Conservation (phyloP, 2,888 invertebrate genomes). For the Sinodicranocentrus sp. region DNA sequence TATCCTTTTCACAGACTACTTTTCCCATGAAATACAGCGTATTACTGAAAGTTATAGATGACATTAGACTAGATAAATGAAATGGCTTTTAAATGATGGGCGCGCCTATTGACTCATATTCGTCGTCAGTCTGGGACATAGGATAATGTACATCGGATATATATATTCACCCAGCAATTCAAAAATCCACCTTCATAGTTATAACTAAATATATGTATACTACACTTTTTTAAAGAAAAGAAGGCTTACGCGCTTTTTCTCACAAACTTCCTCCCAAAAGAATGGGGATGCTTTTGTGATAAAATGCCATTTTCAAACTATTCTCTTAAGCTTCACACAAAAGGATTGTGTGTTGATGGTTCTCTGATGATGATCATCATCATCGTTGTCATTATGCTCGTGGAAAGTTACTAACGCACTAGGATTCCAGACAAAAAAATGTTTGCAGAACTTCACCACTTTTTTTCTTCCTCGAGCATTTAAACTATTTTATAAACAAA, state of each 20-base stretch:
- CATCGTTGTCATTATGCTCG: conserved; percentile 17
- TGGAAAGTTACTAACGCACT: neutral
- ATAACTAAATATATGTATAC: no score
- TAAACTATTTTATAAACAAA: neutral
- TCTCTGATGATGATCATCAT: conserved; percentile 36
- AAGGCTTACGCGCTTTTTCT: no score
- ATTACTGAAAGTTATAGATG: no score
- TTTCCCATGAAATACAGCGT: no score
- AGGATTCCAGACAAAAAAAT: neutral
- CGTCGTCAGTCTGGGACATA: neutral
- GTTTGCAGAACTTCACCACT: neutral
- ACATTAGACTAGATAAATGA: conserved; percentile 25
- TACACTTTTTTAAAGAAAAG: no score
- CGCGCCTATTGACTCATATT: conserved; percentile 39
- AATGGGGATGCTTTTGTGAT: conserved; percentile 24
- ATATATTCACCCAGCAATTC: no score
- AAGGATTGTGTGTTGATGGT: conserved; percentile 2
- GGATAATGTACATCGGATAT: no score
- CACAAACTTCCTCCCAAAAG: no score
- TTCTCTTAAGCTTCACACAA: conserved; percentile 38
- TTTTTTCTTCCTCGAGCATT: neutral
- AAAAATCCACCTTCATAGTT: no score
- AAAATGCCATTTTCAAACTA: conserved; percentile 30
- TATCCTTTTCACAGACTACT: no score
- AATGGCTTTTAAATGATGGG: conserved; percentile 41